Percentiles rank a stretch among this genome's conserved stretches.
phyloP scores from a whole-genome alignment of 2,113 vertebrate species.

The Phaetusa simplex region DNA sequence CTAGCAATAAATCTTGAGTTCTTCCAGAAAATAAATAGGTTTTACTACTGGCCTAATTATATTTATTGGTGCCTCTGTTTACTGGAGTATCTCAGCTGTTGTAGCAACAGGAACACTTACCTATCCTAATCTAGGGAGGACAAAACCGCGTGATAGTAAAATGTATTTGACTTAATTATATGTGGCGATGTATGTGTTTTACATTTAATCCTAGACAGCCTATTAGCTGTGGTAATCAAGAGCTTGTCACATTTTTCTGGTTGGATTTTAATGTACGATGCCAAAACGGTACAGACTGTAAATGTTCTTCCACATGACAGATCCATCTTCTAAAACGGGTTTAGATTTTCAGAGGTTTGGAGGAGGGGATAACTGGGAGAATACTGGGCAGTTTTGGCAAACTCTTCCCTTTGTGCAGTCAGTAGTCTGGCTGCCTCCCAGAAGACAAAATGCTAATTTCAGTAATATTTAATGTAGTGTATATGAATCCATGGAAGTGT shows the following conservation, averaged over 20 bases:
- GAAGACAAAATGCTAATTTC: conserved; percentile 26
- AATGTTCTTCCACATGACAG: neutral
- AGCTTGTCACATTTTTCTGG: neutral
- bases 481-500: conserved; percentile 40
- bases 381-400: neutral
- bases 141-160: neutral
- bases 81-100: neutral
- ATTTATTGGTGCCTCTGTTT: neutral
- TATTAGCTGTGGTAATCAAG: neutral
- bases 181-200: neutral
- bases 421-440: conserved; percentile 9
- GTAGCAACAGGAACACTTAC: neutral
- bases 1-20: conserved; percentile 24
- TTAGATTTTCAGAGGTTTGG: conserved; percentile 26
- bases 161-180: neutral
- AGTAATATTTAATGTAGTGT: conserved; percentile 2
- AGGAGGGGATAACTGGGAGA: neutral
- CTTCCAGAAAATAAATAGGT: conserved; percentile 5
- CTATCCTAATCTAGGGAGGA: neutral
- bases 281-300: neutral
- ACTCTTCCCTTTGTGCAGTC: neutral
- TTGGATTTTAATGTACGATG: neutral
- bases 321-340: neutral
- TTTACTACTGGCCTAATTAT: conserved; percentile 4
- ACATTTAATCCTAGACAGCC: neutral